Evolutionary conservation across 2,888 invertebrate genomes (phyloP).

Genomic region (Papilio protenor): DNA sequence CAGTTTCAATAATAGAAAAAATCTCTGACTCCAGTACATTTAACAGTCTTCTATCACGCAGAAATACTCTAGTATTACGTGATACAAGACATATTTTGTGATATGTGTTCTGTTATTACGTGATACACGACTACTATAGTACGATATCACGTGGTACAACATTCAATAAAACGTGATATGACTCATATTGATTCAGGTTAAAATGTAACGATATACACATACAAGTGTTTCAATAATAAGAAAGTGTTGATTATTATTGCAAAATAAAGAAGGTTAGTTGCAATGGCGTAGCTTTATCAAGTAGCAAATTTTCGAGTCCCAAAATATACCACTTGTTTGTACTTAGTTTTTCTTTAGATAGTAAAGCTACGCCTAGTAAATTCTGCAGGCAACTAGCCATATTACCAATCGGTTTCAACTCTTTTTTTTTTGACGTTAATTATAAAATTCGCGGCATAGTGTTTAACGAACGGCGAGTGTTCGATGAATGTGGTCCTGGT

Average conservation of each 20-base stretch:
- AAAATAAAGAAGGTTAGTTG: neutral
- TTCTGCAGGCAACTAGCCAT: neutral
- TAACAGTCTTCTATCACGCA: neutral
- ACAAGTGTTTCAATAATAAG: neutral
- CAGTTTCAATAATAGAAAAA: neutral
- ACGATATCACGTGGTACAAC: neutral
- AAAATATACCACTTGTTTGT: neutral
- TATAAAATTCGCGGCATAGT: conserved; percentile 19
- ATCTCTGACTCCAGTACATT: neutral
- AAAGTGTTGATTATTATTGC: conserved; percentile 11
- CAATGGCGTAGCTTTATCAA: neutral
- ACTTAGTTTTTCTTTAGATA: neutral
- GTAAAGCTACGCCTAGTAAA: neutral
- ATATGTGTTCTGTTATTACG: conserved; percentile 19
- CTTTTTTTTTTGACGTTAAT: neutral
- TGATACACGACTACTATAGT: neutral
- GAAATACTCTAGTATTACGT: neutral
- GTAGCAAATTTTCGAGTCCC: neutral
- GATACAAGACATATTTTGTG: conserved; percentile 19
- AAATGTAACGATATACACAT: neutral
- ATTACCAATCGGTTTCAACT: conserved; percentile 23
- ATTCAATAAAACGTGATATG: neutral
- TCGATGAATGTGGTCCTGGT: conserved; percentile 17
- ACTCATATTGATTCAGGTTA: neutral
- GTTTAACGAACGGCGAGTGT: conserved; percentile 23